These are phyloP conservation scores for Merops nubicus DNA, from an alignment of 2,113 vertebrate genomes.

Conservation along the genomic window DNA sequence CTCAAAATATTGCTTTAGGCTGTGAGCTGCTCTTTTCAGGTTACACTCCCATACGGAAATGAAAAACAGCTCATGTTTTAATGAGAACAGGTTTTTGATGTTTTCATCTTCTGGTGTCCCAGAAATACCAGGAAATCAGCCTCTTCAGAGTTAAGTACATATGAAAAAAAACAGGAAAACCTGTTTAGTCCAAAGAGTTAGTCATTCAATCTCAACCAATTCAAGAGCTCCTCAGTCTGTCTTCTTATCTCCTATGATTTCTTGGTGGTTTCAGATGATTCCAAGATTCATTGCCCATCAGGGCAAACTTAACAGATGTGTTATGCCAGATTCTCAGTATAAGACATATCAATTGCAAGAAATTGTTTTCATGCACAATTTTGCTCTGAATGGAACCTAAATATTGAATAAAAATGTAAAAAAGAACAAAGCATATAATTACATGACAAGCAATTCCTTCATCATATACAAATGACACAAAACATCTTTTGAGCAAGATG, in stretches of 20 bases:
- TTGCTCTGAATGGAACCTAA: not conserved
- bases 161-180: slow-evolving; percentile 3
- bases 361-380: not conserved
- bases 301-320: not conserved
- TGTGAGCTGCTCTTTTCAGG: slow-evolving; percentile 16
- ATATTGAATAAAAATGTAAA: not conserved
- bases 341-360: not conserved
- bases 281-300: not conserved
- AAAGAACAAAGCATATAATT: not conserved
- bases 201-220: not conserved
- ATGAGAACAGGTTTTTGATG: slow-evolving; percentile 24
- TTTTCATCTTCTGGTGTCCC: slow-evolving; percentile 17
- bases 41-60: not conserved
- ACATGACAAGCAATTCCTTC: not conserved
- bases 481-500: not conserved
- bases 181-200: not conserved
- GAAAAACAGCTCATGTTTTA: slow-evolving; percentile 38
- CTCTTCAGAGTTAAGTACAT: not conserved
- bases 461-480: not conserved
- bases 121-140: slow-evolving; percentile 31
- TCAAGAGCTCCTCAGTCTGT: not conserved
- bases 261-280: not conserved
- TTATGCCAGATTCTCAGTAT: not conserved
- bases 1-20: slow-evolving; percentile 57
- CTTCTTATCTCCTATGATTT: not conserved